Conservation (phyloP, 2,113 vertebrate species). For the Plecotus auritus region DNA sequence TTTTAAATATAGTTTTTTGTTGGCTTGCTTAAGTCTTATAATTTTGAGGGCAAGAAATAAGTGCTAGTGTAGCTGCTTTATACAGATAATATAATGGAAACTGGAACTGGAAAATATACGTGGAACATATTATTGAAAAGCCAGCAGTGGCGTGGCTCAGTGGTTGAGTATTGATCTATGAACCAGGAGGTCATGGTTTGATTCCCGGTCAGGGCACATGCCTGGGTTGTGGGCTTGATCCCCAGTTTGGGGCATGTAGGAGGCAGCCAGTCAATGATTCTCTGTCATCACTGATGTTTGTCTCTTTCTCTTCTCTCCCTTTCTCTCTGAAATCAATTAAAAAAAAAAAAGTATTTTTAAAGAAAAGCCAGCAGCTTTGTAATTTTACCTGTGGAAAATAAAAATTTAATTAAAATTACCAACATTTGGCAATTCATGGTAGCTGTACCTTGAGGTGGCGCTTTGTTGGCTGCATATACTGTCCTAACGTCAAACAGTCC, state of each 20-base stretch:
- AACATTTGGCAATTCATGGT: not conserved
- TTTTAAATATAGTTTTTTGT: not conserved
- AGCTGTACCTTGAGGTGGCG: slow-evolving; percentile 92
- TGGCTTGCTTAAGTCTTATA: not conserved
- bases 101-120: not conserved
- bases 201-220: too few species aligned
- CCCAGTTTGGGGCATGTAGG: too few species aligned
- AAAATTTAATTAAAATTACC: slow-evolving; percentile 14
- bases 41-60: not conserved
- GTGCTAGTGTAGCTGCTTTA: not conserved
- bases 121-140: not conserved
- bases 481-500: slow-evolving; percentile 96
- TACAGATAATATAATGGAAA: not conserved
- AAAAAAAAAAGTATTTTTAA: too few species aligned
- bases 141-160: not conserved
- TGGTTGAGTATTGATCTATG: too few species aligned
- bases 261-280: too few species aligned
- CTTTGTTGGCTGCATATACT: slow-evolving; percentile 99
- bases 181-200: too few species aligned
- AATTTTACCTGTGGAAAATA: not conserved
- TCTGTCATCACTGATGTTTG: too few species aligned
- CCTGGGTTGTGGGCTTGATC: too few species aligned
- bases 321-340: too few species aligned
- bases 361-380: not conserved
- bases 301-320: too few species aligned